These are phyloP conservation scores for Morone saxatilis DNA, from an alignment of 2,113 vertebrate species.

Conservation along the genomic window DNA sequence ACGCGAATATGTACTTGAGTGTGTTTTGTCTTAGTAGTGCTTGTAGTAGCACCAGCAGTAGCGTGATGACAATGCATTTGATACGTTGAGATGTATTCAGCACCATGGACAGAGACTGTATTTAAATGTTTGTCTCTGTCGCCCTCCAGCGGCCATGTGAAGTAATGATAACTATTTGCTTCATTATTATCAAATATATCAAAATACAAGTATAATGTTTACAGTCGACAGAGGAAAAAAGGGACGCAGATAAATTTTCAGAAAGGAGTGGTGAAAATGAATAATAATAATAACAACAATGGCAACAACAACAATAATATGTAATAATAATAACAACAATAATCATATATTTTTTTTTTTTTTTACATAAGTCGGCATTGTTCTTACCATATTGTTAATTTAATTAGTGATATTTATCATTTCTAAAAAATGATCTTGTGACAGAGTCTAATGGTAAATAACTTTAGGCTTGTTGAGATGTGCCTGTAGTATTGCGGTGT, in stretches of 20 bases:
- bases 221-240: no score
- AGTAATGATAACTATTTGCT: not conserved
- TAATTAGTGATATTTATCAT: not conserved
- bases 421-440: not conserved
- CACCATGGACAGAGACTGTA: not conserved
- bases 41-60: not conserved
- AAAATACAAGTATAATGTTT: not conserved
- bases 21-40: no score
- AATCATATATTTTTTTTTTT: no score
- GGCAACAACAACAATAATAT: not conserved
- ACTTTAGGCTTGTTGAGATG: slow-evolving; percentile 48
- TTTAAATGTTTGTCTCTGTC: slow-evolving; percentile 4
- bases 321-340: not conserved
- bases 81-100: not conserved
- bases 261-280: not conserved
- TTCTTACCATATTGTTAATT: not conserved
- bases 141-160: not conserved
- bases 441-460: not conserved
- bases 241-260: not conserved
- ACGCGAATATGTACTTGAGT: not conserved
- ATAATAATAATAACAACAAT: not conserved
- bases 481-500: slow-evolving; percentile 75
- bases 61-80: not conserved
- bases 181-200: not conserved
- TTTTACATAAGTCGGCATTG: not conserved